Percentiles rank a stretch among this genome's conserved stretches.
Conservation (phyloP, 2,888 invertebrate genomes). For the Cheilosia variabilis region DNA sequence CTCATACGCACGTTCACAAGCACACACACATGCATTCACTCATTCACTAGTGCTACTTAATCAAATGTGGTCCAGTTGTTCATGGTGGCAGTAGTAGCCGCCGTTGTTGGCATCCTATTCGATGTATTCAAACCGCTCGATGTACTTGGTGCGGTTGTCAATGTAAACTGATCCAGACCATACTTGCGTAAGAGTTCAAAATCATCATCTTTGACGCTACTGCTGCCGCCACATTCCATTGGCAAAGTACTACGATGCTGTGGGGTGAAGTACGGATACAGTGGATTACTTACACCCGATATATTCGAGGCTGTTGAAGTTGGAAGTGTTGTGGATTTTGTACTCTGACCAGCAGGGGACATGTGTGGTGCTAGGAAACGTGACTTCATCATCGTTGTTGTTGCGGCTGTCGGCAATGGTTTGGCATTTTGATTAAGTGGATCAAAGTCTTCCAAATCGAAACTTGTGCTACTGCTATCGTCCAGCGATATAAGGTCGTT, state of each 20-base stretch:
- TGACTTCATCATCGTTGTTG: conserved; percentile 57
- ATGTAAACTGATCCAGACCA: conserved; percentile 83
- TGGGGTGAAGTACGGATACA: conserved; percentile 85
- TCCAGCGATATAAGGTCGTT: conserved; percentile 88
- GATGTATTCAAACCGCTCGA: conserved; percentile 64
- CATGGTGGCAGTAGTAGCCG: conserved; percentile 78
- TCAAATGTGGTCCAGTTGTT: conserved; percentile 83
- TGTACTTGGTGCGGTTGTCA: conserved; percentile 77
- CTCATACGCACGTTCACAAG: conserved; percentile 30
- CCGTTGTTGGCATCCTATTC: conserved; percentile 60
- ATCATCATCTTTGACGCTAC: conserved; percentile 81
- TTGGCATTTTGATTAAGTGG: conserved; percentile 85
- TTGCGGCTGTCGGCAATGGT: conserved; percentile 80
- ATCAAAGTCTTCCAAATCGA: conserved; percentile 88
- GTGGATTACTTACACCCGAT: conserved; percentile 83
- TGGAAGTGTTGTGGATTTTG: conserved; percentile 81
- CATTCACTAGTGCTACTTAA: conserved; percentile 71
- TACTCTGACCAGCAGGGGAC: conserved; percentile 59
- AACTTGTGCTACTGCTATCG: conserved; percentile 86
- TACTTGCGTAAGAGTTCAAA: conserved; percentile 83
- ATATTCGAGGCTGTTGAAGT: conserved; percentile 76
- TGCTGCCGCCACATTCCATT: conserved; percentile 72
- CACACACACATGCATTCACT: conserved; percentile 65
- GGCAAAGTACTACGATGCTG: conserved; percentile 79
- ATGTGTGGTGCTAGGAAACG: conserved; percentile 54